phyloP scores from a whole-genome alignment of 2,113 vertebrate species.

The Suricata suricatta region DNA sequence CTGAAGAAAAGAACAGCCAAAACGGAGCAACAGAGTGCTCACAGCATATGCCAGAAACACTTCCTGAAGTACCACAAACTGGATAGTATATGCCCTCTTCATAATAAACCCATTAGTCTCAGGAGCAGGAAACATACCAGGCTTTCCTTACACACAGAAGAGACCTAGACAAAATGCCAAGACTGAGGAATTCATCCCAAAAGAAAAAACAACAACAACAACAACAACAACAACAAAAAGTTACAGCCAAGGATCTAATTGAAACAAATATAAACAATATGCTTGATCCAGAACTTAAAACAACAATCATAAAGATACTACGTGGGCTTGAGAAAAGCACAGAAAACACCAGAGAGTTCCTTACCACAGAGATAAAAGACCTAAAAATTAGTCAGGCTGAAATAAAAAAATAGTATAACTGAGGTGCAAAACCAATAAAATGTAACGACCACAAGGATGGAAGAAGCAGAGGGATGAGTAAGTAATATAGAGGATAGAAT shows the following conservation, averaged over 20 bases:
- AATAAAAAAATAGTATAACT: neutral
- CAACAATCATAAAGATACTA: neutral
- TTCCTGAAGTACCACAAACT: neutral
- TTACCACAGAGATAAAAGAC: neutral
- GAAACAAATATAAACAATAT: neutral
- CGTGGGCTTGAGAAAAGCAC: neutral
- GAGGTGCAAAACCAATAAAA: neutral
- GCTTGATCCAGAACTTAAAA: neutral
- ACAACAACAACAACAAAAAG: neutral
- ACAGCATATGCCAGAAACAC: neutral
- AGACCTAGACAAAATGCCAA: neutral
- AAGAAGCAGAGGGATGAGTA: neutral
- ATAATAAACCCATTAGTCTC: neutral
- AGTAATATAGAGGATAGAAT: neutral
- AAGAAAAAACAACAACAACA: neutral
- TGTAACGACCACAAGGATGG: neutral
- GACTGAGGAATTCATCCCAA: neutral
- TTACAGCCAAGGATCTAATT: neutral
- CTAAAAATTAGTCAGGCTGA: neutral
- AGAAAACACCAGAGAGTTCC: neutral
- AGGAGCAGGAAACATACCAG: neutral
- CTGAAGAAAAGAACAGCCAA: neutral
- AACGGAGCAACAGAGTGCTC: neutral
- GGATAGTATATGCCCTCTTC: neutral
- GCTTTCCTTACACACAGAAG: neutral